Evolutionary conservation across 2,797 vertebrate genomes (phyloP), one percentile per base, ranked within the genome.

Genomic region (Sebastes oblongus): DNA sequence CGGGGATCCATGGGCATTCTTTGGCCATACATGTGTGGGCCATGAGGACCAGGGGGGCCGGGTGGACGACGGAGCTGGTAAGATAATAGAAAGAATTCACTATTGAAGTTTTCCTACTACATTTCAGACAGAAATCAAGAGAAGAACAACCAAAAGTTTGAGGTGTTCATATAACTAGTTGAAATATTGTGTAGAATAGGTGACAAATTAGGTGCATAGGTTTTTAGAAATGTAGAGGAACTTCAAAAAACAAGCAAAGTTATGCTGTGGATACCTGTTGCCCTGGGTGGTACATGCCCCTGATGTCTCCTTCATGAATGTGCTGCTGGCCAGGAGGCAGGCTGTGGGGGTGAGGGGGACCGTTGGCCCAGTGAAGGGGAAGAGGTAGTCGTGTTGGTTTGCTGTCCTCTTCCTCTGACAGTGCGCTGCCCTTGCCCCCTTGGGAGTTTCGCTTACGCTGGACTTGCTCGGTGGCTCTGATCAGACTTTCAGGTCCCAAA

Each of bases 1-100:
- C 94, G 89, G 30, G 97, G 93, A 55, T 98, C 97, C 2, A 96
- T 95, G 52, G 95, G 86, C 14, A 94, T 95, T 82, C 97, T 93
- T 75, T 97, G 94, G 10, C 93, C 93, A 55, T 97, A 97, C 0
- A 97, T 91, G 60, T 96, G 96, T 0, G 96, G 95, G 32, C 95
- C 92, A 2, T 78, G 88, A 58, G 94, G 94, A 24, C 94, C 94
- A 0, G 93, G 88, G 1, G 96, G 95, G 2, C 94, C 94, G 0
- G 91, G 79, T 7, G 95, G 94, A 73, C 91, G 93, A 93, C 94
- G 92, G 7, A 95, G 61, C 91, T 93, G 87, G n/a, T 3, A 30
- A 61, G 11, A 80, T 2, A 66, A 74, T 1, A 36, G 10, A 74
- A 10, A 77, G 10, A 65, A 67, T 77, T 72, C 1, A 75, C 4